These are phyloP conservation scores for Chaenocephalus aceratus DNA, from an alignment of 2,113 vertebrate species.

Conservation along the genomic window DNA sequence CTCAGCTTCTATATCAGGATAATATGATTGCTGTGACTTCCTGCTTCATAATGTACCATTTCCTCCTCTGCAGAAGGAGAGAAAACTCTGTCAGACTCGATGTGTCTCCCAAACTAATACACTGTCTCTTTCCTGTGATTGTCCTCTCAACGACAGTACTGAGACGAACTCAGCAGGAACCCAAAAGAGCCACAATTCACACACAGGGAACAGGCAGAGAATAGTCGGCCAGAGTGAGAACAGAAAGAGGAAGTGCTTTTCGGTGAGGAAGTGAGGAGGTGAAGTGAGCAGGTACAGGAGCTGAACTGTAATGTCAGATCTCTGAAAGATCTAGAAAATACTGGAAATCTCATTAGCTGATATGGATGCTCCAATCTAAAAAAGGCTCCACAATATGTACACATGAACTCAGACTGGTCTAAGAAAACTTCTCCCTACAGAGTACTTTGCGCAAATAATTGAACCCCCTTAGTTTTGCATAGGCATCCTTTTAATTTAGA, in stretches of 20 bases:
- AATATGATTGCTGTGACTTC: slow-evolving; percentile 69
- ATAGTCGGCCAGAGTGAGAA: slow-evolving; percentile 28
- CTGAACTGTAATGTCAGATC: slow-evolving; percentile 19
- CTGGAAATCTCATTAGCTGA: background rate
- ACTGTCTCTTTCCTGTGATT: slow-evolving; percentile 67
- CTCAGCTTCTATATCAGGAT: slow-evolving; percentile 42
- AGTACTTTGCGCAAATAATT: background rate
- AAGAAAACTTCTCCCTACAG: too few species aligned
- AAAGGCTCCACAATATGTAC: too few species aligned
- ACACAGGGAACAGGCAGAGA: slow-evolving; percentile 14
- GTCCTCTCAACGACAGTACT: slow-evolving; percentile 3
- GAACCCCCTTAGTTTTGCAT: background rate
- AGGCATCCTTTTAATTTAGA: background rate
- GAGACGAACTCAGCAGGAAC: slow-evolving; percentile 1
- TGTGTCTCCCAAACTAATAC: slow-evolving; percentile 27
- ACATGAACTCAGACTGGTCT: background rate
- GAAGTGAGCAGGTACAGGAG: slow-evolving; percentile 33
- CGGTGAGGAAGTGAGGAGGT: slow-evolving; percentile 59
- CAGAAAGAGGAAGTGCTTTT: slow-evolving; percentile 69
- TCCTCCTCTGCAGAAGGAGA: slow-evolving; percentile 52
- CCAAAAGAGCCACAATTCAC: slow-evolving; percentile 14
- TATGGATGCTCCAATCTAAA: background rate
- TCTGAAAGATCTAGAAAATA: slow-evolving; percentile 5
- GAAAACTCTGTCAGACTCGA: background rate
- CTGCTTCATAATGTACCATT: slow-evolving; percentile 61